A percentile compares a stretch with the other conserved stretches of the same genome.
Conservation (phyloP, 2,797 vertebrate genomes). For the Nannoperca australis region DNA sequence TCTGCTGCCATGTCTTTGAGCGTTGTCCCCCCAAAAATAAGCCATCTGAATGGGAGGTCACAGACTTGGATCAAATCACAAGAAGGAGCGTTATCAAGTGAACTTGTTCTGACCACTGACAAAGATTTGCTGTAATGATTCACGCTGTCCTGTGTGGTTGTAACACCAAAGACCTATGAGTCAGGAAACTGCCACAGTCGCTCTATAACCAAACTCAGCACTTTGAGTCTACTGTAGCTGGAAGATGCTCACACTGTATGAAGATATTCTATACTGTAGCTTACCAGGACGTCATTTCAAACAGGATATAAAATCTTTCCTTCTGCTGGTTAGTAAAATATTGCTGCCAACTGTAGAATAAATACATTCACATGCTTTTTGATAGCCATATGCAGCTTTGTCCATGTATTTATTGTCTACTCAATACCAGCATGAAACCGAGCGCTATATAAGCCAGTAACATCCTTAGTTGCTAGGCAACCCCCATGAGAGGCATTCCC, state of each 20-base stretch:
- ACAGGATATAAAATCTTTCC: no score
- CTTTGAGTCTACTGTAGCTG: slow-evolving; percentile 20
- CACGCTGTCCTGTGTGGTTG: slow-evolving; percentile 52
- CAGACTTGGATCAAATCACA: slow-evolving; percentile 37
- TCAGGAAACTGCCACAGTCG: slow-evolving; percentile 50
- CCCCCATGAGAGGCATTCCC: slow-evolving; percentile 73
- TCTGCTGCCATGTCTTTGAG: slow-evolving; percentile 20
- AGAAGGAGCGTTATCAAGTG: slow-evolving; percentile 35
- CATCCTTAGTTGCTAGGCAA: slow-evolving; percentile 85
- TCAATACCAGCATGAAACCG: slow-evolving; percentile 68
- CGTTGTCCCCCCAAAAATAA: slow-evolving; percentile 13
- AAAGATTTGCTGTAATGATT: slow-evolving; percentile 65
- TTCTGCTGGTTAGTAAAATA: slow-evolving; percentile 40
- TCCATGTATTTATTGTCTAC: slow-evolving; percentile 67
- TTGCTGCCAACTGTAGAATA: slow-evolving; percentile 58
- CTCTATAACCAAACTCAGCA: slow-evolving; percentile 43
- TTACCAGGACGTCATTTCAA: no score
- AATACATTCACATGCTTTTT: slow-evolving; percentile 68
- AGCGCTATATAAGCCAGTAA: slow-evolving; percentile 73
- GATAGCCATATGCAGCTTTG: slow-evolving; percentile 60
- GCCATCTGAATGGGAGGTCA: slow-evolving; percentile 41
- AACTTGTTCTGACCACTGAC: slow-evolving; percentile 57
- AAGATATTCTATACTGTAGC: slow-evolving; percentile 8
- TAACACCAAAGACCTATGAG: slow-evolving; percentile 54
- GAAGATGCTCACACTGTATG: slow-evolving; percentile 12